These are phyloP conservation scores for Crotalus tigris DNA, from an alignment of 2,113 vertebrate genomes.

Conservation along the genomic window DNA sequence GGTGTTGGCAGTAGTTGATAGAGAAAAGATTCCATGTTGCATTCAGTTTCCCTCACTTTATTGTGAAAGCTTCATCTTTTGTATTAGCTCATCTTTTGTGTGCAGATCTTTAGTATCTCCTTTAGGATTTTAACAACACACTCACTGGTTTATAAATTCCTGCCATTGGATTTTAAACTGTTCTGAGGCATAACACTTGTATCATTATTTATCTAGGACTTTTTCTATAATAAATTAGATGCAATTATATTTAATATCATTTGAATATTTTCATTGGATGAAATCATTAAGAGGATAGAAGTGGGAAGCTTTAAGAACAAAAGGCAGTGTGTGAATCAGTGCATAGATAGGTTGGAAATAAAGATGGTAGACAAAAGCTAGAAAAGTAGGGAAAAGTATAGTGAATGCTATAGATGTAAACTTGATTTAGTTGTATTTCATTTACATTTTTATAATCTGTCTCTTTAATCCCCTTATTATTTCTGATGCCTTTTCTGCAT, in stretches of 20 bases:
- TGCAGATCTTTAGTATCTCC: constrained; percentile 44
- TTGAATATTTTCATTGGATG: not conserved
- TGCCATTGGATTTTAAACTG: not conserved
- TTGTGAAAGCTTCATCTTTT: constrained; percentile 33
- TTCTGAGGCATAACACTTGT: not conserved
- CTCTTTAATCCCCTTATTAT: not conserved
- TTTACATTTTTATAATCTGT: not conserved
- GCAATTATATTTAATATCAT: not conserved
- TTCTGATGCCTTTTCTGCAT: not conserved
- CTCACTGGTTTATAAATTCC: constrained; percentile 36
- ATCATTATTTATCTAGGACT: not conserved
- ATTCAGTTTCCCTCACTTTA: constrained; percentile 31
- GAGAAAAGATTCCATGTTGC: constrained; percentile 29
- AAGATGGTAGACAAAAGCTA: not conserved
- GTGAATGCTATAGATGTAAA: not conserved
- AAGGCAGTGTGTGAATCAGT: not conserved
- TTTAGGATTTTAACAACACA: constrained; percentile 26
- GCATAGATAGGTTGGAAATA: not conserved
- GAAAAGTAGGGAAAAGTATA: not conserved
- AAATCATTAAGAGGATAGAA: not conserved
- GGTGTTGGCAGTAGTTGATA: constrained; percentile 32
- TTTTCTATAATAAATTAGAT: constrained; percentile 1
- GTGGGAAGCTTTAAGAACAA: not conserved
- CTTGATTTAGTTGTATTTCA: not conserved
- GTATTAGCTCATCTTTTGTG: constrained; percentile 22